These are phyloP conservation scores for Actias luna DNA, from an alignment of 2,888 invertebrate genomes.

Conservation along the genomic window DNA sequence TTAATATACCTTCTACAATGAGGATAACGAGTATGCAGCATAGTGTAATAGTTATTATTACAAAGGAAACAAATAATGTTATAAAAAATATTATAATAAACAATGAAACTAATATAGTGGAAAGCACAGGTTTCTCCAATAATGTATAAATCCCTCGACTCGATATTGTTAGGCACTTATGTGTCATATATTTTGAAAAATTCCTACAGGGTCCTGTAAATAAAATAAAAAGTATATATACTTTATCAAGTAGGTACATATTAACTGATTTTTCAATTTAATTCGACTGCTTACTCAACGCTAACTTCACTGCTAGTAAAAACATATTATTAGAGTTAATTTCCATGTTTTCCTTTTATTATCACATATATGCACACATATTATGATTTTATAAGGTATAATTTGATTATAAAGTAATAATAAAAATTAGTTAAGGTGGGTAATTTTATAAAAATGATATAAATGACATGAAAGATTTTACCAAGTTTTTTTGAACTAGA, in stretches of 20 bases:
- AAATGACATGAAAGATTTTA: no score
- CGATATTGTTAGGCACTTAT: background rate
- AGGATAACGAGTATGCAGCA: slow-evolving; percentile 5
- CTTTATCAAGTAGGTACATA: background rate
- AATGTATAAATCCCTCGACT: background rate
- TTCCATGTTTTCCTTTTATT: background rate
- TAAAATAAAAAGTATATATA: background rate
- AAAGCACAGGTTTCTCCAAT: background rate
- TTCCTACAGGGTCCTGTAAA: background rate
- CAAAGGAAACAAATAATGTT: slow-evolving; percentile 7
- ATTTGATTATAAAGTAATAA: no score
- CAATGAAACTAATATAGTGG: slow-evolving; percentile 51
- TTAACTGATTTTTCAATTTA: background rate
- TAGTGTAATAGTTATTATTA: slow-evolving; percentile 8
- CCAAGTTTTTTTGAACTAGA: no score
- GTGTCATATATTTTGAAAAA: background rate
- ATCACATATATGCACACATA: no score
- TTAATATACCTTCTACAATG: background rate
- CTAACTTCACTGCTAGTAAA: background rate
- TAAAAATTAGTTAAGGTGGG: no score
- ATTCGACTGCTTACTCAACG: background rate
- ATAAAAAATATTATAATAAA: slow-evolving; percentile 9
- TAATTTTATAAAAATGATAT: no score
- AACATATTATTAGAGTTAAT: background rate
- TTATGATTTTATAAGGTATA: no score